These are phyloP conservation scores for Columba guinea DNA, from an alignment of 2,797 vertebrate species.

Conservation along the genomic window DNA sequence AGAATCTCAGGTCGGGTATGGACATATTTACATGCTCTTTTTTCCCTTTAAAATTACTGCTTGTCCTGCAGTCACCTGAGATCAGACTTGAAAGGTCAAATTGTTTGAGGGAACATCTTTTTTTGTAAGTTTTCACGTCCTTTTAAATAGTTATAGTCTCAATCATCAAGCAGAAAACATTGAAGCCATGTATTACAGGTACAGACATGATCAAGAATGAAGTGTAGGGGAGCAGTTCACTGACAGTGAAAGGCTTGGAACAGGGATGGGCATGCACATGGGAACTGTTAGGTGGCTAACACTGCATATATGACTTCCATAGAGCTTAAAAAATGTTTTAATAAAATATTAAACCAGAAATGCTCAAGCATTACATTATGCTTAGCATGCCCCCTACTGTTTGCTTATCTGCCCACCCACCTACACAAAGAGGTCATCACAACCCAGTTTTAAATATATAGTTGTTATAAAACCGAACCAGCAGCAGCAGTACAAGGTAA, in stretches of 20 bases:
- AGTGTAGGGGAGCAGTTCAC: background rate
- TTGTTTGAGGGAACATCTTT: background rate
- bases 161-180: background rate
- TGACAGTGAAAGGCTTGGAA: background rate
- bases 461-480: slow-evolving; percentile 34
- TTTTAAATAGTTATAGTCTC: background rate
- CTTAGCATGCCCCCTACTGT: background rate
- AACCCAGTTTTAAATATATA: slow-evolving; percentile 32
- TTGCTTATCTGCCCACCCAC: background rate
- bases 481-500: slow-evolving; percentile 1
- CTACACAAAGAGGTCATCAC: background rate
- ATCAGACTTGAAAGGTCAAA: background rate
- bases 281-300: background rate
- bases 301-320: background rate
- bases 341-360: background rate
- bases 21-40: background rate
- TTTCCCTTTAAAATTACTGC: background rate
- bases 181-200: background rate
- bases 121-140: background rate
- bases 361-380: background rate
- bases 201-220: background rate
- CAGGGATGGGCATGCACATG: background rate
- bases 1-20: background rate
- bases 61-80: background rate
- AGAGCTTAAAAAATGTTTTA: background rate